Base-by-base conservation (phyloP, 2,797 vertebrate species). In the Lemur catta region DNA sequence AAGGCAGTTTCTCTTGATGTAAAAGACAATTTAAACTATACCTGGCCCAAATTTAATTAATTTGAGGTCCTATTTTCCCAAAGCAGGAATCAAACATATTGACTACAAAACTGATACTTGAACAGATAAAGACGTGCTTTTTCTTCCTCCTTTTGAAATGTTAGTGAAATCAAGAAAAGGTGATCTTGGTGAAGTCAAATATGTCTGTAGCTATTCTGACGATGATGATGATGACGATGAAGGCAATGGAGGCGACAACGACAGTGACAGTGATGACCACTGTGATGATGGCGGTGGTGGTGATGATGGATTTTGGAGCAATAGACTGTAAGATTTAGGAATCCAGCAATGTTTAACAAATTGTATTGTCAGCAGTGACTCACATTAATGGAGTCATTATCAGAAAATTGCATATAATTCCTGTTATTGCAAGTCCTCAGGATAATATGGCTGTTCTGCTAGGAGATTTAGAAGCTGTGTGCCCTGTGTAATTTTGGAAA, bases 371-470 rank as follows among this genome's bases (percentile, higher is more conserved):
- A 97, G 97, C 96, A 93, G 96, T 91, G 96, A 96, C 95, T 98
- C 97, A 96, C 95, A 97, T 96, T 97, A 97, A 97, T 97, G 94
- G 97, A 97, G 92, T 96, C 97, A 97, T 98, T 97, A 97, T 97
- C 97, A 97, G 97, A 96, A 97, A 97, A 97, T 97, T 97, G 93
- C 90, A 84, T 97, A 94, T 97, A 97, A 97, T 97, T 97, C 93
- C 95, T 96, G 93, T 96, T 94, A 97, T 97, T 96, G 97, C 92
- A 69, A 91, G 96, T 96, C 95, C 97, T 97, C 96, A 18, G 97
- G 92, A 97, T 97, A 97, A 97, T 94, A 97, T 59, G 96, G 95
- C 96, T 95, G 95, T 92, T 97, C 96, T 97, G 87, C 95, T n/a
- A 76, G 87, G 91, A 94, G 96, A 96, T 92, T 95, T 74, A 96